Evolutionary conservation across 2,797 vertebrate species (phyloP), one percentile per base, ranked within the genome.

Genomic region (Neomorphus geoffroyi): DNA sequence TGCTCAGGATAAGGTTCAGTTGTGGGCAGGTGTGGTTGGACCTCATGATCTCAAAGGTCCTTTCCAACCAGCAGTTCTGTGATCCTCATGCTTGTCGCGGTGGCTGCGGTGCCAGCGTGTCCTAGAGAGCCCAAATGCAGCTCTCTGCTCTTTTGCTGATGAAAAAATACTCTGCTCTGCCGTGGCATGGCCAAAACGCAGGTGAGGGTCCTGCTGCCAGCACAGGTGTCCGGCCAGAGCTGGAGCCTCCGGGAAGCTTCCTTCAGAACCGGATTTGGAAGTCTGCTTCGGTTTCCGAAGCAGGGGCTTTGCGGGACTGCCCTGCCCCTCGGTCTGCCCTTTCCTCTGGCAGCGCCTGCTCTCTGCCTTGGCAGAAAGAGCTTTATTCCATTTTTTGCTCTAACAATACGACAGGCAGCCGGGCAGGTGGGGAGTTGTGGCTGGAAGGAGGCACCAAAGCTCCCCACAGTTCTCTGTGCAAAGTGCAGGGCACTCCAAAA

Each of bases 401-500:
- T 10, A 8, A 32, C 13, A 21, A 15, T n/a, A 66, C 71, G 53
- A 2, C 9, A 57, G 58, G 10, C 28, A 53, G 5, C 30, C 10
- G 14, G 32, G 22, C 11, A 18, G 53, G 28, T 41, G 35, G 26
- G 33, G 48, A 73, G 19, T 60, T 86, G 37, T 58, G 56, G n/a
- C 69, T 86, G 8, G 58, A 69, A 58, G 61, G 39, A 22, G 1
- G 1, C 43, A 18, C 46, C 37, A 24, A 39, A 88, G 32, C 45
- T 91, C 43, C 15, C 17, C 24, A 6, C 23, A 14, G 11, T 86
- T 8, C 21, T 72, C 37, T 58, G n/a, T 58, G n/a, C n/a, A n/a
- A n/a, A n/a, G 0, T 18, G 70, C 2, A 16, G 4, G 0, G 0
- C 41, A 35, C 33, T 88, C 46, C 0, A 0, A 58, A 69, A 80